Conservation (phyloP, 2,888 invertebrate genomes). For the Drosophila longiperda region DNA sequence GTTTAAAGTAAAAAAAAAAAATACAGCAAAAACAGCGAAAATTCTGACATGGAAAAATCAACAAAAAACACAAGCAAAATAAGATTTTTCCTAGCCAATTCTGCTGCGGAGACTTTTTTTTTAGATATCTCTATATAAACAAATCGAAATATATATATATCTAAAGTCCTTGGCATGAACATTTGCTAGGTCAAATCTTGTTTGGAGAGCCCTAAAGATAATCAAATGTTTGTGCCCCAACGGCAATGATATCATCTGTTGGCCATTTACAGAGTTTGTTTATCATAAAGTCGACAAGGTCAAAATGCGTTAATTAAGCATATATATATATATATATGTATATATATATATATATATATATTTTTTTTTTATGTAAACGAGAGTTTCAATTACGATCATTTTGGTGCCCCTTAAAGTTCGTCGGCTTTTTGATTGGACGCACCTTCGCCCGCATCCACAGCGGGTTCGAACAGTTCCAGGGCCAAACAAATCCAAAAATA, state of each 20-base stretch:
- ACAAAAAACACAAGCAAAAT: not conserved
- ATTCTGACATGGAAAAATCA: not conserved
- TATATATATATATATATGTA: not conserved
- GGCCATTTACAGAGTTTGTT: conserved; percentile 31
- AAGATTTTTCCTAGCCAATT: not conserved
- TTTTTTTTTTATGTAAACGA: not conserved
- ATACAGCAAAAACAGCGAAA: not conserved
- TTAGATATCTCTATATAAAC: not conserved
- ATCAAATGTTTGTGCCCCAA: not conserved
- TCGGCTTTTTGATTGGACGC: conserved; percentile 22
- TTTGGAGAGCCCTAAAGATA: not conserved
- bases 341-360: not conserved
- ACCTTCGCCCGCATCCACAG: not conserved
- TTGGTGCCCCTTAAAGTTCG: conserved; percentile 33
- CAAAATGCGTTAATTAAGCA: conserved; percentile 53
- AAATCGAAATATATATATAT: not conserved
- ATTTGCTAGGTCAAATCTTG: not conserved
- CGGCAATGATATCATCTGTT: conserved; percentile 46
- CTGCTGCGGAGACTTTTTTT: not conserved
- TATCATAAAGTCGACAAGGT: conserved; percentile 45
- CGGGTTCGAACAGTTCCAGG: conserved; percentile 35
- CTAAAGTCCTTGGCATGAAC: not conserved
- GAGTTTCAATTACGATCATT: conserved; percentile 27
- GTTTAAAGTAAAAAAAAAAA: not conserved
- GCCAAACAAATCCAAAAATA: conserved; percentile 58